Conservation (phyloP, 2,888 invertebrate species). For the Sussaba pulchella region DNA sequence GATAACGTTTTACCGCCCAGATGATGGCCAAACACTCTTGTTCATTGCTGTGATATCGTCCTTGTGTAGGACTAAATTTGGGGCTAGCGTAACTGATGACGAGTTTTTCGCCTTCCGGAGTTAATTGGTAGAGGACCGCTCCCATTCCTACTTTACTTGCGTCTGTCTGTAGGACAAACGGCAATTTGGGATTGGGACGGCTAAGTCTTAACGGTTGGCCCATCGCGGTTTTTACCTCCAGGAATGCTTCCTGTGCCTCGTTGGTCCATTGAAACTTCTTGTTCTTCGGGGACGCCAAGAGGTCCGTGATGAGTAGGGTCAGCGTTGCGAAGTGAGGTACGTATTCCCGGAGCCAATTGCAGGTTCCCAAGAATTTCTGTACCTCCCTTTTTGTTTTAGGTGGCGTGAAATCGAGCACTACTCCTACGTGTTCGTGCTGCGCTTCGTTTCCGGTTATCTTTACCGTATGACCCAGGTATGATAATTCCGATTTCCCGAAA, state of each 20-base stretch:
- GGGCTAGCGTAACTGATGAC: conserved; percentile 15
- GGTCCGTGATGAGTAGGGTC: conserved; percentile 16
- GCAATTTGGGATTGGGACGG: conserved; percentile 19
- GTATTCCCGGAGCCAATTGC: conserved; percentile 25
- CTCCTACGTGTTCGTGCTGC: conserved; percentile 10
- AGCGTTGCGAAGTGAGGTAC: no score
- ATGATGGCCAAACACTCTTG: neutral
- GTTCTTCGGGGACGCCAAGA: conserved; percentile 2
- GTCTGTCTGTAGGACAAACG: conserved; percentile 43
- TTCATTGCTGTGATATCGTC: neutral
- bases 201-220: neutral
- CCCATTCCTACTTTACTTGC: conserved; percentile 10
- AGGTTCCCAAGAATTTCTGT: conserved; percentile 20
- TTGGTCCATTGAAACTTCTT: no score
- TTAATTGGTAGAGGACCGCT: neutral
- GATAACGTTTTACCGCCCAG: conserved; percentile 28
- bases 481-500: conserved; percentile 41
- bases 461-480: conserved; percentile 59
- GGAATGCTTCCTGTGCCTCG: conserved; percentile 15
- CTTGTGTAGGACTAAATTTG: neutral
- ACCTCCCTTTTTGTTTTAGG: neutral
- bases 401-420: neutral
- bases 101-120: neutral
- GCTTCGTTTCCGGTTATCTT: conserved; percentile 40
- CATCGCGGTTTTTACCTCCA: neutral